phyloP scores from a whole-genome alignment of 2,888 invertebrate species.

The Cacoxenus indagator region DNA sequence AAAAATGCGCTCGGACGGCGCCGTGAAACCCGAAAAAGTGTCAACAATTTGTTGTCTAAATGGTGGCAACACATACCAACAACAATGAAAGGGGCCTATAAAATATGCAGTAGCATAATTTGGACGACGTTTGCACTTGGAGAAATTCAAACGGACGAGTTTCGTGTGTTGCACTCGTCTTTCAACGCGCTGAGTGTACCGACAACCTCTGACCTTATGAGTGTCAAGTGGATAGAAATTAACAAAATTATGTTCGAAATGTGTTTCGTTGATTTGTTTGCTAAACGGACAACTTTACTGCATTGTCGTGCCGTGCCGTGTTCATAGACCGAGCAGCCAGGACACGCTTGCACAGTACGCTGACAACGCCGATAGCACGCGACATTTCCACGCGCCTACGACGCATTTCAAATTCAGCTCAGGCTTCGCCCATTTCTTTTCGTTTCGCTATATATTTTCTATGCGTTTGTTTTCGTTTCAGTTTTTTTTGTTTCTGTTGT shows the following conservation, averaged over 20 bases:
- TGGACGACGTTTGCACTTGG: background rate
- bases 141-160: background rate
- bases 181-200: slow-evolving; percentile 30
- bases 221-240: slow-evolving; percentile 60
- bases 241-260: slow-evolving; percentile 59
- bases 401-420: slow-evolving; percentile 60
- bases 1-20: too few relatives aligned
- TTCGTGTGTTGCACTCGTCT: background rate
- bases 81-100: background rate
- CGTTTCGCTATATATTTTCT: background rate
- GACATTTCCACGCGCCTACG: slow-evolving; percentile 12
- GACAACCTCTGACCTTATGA: slow-evolving; percentile 46
- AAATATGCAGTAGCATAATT: slow-evolving; percentile 1
- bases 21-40: slow-evolving; percentile 37
- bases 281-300: background rate
- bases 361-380: background rate
- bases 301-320: slow-evolving; percentile 35
- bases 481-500: slow-evolving; percentile 13
- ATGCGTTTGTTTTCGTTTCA: background rate
- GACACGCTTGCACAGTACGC: background rate
- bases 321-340: slow-evolving; percentile 30
- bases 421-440: slow-evolving; percentile 58
- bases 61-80: slow-evolving; percentile 39
- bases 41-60: slow-evolving; percentile 57
- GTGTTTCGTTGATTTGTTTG: slow-evolving; percentile 47